A percentile compares a stretch with the other conserved stretches of the same genome.
Conservation (phyloP, 2,888 invertebrate species). For the Erpobdella octoculata region DNA sequence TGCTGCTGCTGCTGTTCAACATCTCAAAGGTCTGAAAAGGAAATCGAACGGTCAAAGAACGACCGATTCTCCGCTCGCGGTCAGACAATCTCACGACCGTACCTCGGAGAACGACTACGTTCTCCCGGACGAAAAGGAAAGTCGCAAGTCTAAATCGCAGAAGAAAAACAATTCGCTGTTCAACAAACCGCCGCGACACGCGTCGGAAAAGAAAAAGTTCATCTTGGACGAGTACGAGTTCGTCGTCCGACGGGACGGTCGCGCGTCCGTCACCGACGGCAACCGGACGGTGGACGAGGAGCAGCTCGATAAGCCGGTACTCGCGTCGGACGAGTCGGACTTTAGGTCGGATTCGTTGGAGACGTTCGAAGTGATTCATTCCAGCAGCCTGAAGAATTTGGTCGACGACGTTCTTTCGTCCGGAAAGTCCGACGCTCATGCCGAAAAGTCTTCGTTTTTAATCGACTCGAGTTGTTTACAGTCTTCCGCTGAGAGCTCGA, state of each 20-base stretch:
- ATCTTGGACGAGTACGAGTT: not conserved
- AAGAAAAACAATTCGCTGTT: too few species aligned
- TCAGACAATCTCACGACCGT: too few species aligned
- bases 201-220: not conserved
- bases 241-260: not conserved
- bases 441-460: not conserved
- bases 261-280: too few species aligned
- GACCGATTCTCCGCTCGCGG: too few species aligned
- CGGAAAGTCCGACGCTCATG: not conserved
- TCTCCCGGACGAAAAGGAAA: not conserved
- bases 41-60: too few species aligned
- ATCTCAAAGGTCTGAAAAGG: too few species aligned
- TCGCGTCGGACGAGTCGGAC: not conserved
- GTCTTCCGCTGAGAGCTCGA: too few species aligned
- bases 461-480: too few species aligned
- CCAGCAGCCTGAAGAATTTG: not conserved
- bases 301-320: not conserved
- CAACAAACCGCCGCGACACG: not conserved
- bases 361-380: not conserved
- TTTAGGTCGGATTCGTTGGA: not conserved
- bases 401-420: not conserved
- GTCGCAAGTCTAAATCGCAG: not conserved
- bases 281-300: too few species aligned
- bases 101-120: too few species aligned
- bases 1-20: too few species aligned